A percentile compares a stretch with the other conserved stretches of the same genome.
Conservation (phyloP, 2,797 vertebrate genomes). For the Acridotheres tristis region DNA sequence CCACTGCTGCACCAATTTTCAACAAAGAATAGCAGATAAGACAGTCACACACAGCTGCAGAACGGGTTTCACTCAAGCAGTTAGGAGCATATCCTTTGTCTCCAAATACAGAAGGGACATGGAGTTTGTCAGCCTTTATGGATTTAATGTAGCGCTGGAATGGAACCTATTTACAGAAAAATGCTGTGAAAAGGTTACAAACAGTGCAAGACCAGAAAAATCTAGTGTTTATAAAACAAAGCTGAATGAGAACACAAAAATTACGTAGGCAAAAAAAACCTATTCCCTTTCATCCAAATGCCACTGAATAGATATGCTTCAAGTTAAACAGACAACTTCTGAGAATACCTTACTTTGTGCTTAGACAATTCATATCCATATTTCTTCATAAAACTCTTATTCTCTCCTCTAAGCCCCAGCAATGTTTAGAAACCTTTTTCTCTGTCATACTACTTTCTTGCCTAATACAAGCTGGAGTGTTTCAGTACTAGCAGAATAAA, state of each 20-base stretch:
- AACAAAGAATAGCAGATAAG: not conserved
- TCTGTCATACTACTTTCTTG: not conserved
- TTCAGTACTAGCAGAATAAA: not conserved
- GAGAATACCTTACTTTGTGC: not conserved
- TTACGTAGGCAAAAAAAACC: not conserved
- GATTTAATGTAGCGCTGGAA: constrained; percentile 77
- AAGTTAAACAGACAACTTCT: not conserved
- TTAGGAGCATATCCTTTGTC: not conserved
- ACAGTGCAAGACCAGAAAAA: constrained; percentile 28
- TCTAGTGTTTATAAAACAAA: not conserved
- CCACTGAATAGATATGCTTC: not conserved
- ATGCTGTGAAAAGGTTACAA: constrained; percentile 51
- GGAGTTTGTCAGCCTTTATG: not conserved
- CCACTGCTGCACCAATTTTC: not conserved
- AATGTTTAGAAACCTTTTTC: not conserved
- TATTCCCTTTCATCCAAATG: not conserved
- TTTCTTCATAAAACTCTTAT: not conserved
- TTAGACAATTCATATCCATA: not conserved
- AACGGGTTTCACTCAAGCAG: not conserved
- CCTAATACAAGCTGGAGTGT: not conserved
- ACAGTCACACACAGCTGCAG: not conserved
- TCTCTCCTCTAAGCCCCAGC: not conserved
- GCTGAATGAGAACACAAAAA: not conserved
- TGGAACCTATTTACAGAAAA: constrained; percentile 48
- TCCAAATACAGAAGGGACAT: constrained; percentile 47